phyloP scores from a whole-genome alignment of 2,888 invertebrate genomes.

The Xestia sexstrigata region DNA sequence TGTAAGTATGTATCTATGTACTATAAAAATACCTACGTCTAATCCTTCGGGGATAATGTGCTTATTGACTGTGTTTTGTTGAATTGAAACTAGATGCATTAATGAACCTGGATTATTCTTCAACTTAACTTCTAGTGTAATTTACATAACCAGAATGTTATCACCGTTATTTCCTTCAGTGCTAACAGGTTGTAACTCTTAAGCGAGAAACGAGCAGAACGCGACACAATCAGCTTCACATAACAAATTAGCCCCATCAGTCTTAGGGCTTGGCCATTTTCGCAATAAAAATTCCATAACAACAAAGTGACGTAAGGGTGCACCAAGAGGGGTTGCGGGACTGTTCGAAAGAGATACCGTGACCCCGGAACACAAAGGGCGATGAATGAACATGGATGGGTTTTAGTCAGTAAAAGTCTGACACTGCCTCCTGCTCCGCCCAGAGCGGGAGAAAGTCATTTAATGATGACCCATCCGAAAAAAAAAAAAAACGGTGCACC shows the following conservation, averaged over 20 bases:
- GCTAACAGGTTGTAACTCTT: conserved; percentile 25
- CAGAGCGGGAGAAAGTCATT: too few relatives aligned
- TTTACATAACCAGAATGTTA: conserved; percentile 19
- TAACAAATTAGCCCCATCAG: conserved; percentile 69
- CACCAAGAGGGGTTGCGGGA: too few relatives aligned
- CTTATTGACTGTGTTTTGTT: neutral
- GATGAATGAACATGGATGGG: too few relatives aligned
- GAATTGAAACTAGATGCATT: neutral
- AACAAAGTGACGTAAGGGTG: conserved; percentile 74
- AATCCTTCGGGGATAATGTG: neutral
- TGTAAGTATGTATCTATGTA: neutral
- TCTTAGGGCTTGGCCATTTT: conserved; percentile 70
- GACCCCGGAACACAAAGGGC: too few relatives aligned
- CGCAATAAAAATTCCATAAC: conserved; percentile 80
- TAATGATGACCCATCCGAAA: too few relatives aligned
- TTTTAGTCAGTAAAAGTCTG: too few relatives aligned
- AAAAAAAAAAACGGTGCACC: too few relatives aligned
- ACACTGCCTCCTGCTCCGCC: too few relatives aligned
- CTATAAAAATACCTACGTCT: too few relatives aligned
- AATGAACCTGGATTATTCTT: neutral
- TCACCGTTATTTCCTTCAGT: conserved; percentile 8
- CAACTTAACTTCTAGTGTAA: neutral
- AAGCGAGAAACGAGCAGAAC: conserved; percentile 25
- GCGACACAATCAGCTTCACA: conserved; percentile 49
- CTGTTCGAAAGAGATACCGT: too few relatives aligned